Conservation (phyloP, 2,113 vertebrate genomes). For the Antechinus flavipes region DNA sequence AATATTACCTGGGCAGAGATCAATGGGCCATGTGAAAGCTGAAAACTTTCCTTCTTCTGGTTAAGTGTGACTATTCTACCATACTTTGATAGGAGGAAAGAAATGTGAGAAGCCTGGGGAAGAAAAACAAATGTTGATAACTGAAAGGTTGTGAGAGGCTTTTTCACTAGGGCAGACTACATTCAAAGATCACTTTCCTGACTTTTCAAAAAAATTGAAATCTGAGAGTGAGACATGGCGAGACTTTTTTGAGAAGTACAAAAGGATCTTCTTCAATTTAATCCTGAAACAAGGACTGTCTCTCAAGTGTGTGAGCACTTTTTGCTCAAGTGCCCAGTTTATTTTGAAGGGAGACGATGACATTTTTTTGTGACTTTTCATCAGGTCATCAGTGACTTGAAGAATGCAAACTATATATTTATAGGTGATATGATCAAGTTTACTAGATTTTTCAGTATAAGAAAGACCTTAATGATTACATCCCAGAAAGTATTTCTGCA, state of each 20-base stretch:
- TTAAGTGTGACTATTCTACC: conserved; percentile 89
- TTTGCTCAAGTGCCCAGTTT: conserved; percentile 83
- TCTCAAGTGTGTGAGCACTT: conserved; percentile 88
- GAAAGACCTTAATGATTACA: conserved; percentile 89
- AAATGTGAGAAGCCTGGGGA: conserved; percentile 93
- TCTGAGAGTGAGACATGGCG: conserved; percentile 86
- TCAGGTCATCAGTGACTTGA: conserved; percentile 87
- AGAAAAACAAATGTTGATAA: conserved; percentile 83
- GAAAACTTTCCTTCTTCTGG: conserved; percentile 89
- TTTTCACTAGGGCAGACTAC: conserved; percentile 86
- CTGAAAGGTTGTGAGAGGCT: conserved; percentile 85
- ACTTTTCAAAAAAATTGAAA: conserved; percentile 86
- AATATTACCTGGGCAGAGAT: conserved; percentile 85
- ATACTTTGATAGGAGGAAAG: conserved; percentile 92
- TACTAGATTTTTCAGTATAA: conserved; percentile 91
- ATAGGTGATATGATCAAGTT: conserved; percentile 93
- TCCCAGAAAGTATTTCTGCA: conserved; percentile 89
- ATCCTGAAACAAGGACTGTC: conserved; percentile 93
- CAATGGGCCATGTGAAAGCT: conserved; percentile 82
- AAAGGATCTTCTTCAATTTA: conserved; percentile 92
- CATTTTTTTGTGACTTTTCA: conserved; percentile 91
- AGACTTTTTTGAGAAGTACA: conserved; percentile 92
- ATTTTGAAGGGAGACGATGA: conserved; percentile 93
- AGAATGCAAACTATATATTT: conserved; percentile 89
- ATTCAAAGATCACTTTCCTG: conserved; percentile 85